Conservation (phyloP, 2,797 vertebrate genomes). For the Syndactyla subalaris region DNA sequence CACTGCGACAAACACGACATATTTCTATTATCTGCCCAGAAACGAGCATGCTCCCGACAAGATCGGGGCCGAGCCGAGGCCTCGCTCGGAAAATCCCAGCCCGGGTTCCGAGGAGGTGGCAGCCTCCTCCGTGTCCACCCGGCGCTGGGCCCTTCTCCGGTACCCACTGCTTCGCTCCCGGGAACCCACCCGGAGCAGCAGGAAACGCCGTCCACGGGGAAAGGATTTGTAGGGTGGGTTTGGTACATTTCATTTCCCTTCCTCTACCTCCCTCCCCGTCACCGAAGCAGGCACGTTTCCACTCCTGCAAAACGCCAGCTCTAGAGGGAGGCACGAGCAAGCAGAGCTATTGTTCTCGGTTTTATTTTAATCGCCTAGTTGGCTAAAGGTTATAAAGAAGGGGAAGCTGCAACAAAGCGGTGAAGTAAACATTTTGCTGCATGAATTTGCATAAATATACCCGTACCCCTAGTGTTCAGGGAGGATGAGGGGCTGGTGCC, state of each 20-base stretch:
- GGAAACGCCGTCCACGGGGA: rapidly evolving
- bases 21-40: background rate
- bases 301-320: background rate
- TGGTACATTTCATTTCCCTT: background rate
- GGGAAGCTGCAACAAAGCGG: conserved; percentile 6
- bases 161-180: rapidly evolving
- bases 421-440: conserved; percentile 57
- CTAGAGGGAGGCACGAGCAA: background rate
- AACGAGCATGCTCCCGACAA: background rate
- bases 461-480: background rate
- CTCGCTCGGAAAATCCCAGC: background rate
- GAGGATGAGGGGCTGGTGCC: background rate
- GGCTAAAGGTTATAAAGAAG: conserved; percentile 39
- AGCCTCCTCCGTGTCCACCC: background rate
- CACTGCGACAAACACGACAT: background rate
- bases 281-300: background rate
- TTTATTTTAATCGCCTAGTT: conserved; percentile 21
- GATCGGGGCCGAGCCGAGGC: background rate
- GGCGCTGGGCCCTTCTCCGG: background rate
- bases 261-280: background rate
- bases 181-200: background rate
- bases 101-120: background rate
- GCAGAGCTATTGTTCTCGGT: background rate
- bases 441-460: conserved; percentile 71
- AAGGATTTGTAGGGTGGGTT: background rate